Evolutionary conservation across 2,113 vertebrate genomes (phyloP), one percentile per base, ranked within the genome.

Genomic region (Coreoperca whiteheadi): DNA sequence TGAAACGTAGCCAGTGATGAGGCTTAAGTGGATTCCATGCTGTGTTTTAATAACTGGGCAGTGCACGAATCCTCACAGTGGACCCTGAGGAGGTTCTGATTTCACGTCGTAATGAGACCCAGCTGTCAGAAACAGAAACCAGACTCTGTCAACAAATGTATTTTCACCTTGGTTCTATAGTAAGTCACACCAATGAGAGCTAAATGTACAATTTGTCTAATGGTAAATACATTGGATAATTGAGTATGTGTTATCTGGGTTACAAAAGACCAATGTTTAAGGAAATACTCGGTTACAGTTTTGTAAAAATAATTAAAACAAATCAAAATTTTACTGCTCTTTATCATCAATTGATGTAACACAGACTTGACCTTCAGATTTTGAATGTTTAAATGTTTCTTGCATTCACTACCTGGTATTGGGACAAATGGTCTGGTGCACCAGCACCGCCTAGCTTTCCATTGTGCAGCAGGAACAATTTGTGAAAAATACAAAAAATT

Each of bases 1-100:
- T 81, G 77, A 85, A 80, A 65, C 57, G 37, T n/a, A 51, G 77
- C 63, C 81, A 75, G 61, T 30, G 79, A 85, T 32, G 25, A 85
- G 50, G 48, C 77, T 82, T 87, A 82, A 88, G 84, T 77, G 77
- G 85, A 92, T 86, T 92, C 88, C 79, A 59, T 79, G 83, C 79
- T 88, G 79, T 92, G 91, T 92, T 89, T 91, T 88, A 83, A 88
- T 89, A 91, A 88, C 61, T 79, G 86, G 75, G 74, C 63, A 79
- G 77, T 57, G 79, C 4, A 6, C 56, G 63, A 78, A 82, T 84
- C 81, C 37, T 81, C 76, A 60, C 56, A 51, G 51, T 61, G 65
- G 84, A 90, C 81, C 74, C 84, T 0, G 50, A 87, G 85, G 83
- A 87, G 66, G 79, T 66, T 94, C 85, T 84, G 79, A 74, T 89